Evolutionary conservation across 2,113 vertebrate species (phyloP).

Genomic region (Lepus europaeus): DNA sequence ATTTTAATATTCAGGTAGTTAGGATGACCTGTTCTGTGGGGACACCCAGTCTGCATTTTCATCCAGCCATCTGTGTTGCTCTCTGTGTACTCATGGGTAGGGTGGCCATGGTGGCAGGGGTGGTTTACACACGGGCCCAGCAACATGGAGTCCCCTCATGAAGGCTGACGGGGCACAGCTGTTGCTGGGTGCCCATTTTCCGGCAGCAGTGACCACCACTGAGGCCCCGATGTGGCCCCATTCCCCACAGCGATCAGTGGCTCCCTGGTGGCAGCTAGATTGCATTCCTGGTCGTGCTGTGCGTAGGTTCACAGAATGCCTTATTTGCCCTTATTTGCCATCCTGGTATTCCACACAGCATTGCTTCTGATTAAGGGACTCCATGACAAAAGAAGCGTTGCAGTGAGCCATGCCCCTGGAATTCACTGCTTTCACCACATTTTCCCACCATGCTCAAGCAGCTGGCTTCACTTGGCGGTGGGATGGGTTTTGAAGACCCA

Average conservation of each 20-base stretch:
- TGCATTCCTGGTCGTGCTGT: not conserved
- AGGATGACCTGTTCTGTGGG: not conserved
- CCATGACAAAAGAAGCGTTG: not conserved
- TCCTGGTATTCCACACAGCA: not conserved
- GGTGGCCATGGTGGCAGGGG: not conserved
- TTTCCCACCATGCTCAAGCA: not conserved
- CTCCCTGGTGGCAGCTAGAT: not conserved
- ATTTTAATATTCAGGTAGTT: not conserved
- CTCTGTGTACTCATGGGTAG: not conserved
- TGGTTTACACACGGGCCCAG: not conserved
- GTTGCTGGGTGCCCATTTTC: not conserved
- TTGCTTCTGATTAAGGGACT: constrained; percentile 15
- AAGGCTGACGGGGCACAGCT: not conserved
- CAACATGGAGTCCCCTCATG: not conserved
- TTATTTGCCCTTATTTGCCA: not conserved
- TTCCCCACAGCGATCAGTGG: not conserved
- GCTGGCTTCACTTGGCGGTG: not conserved
- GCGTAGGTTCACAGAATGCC: not conserved
- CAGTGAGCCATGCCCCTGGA: not conserved
- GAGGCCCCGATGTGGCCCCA: not conserved
- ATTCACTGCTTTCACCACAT: not conserved
- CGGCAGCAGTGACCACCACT: not conserved
- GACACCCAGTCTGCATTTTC: not conserved
- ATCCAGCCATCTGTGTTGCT: not conserved
- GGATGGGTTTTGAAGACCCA: not conserved